These are phyloP conservation scores for Prenolepis imparis DNA, from an alignment of 2,888 invertebrate genomes.

Conservation along the genomic window DNA sequence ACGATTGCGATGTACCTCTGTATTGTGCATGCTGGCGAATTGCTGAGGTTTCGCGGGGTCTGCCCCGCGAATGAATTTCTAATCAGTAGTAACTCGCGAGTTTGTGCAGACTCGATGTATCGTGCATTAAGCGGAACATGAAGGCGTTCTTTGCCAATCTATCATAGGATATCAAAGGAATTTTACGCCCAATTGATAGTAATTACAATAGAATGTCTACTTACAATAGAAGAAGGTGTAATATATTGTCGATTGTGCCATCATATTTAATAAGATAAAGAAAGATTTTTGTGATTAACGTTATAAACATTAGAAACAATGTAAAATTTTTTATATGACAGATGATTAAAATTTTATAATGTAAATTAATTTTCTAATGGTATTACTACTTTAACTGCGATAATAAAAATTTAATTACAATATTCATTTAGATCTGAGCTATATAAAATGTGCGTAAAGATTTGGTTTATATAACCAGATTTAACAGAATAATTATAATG, in stretches of 20 bases:
- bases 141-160: constrained; percentile 19
- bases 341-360: constrained; percentile 1
- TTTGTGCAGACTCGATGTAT: constrained; percentile 11
- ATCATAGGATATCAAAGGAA: neutral
- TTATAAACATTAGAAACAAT: neutral
- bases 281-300: neutral
- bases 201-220: constrained; percentile 1
- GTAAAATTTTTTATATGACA: neutral
- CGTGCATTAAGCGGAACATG: constrained; percentile 12
- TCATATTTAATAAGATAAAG: neutral
- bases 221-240: neutral
- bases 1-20: constrained; percentile 29
- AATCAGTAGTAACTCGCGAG: constrained; percentile 54
- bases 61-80: constrained; percentile 62
- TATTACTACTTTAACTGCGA: neutral
- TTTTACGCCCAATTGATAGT: constrained; percentile 9
- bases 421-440: neutral
- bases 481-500: too few species aligned
- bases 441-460: neutral
- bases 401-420: neutral
- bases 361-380: neutral
- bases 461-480: neutral
- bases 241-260: neutral
- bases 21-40: constrained; percentile 48
- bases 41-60: constrained; percentile 17